phyloP scores from a whole-genome alignment of 1,140 invertebrate genomes.

The Bilobella aurantiaca region DNA sequence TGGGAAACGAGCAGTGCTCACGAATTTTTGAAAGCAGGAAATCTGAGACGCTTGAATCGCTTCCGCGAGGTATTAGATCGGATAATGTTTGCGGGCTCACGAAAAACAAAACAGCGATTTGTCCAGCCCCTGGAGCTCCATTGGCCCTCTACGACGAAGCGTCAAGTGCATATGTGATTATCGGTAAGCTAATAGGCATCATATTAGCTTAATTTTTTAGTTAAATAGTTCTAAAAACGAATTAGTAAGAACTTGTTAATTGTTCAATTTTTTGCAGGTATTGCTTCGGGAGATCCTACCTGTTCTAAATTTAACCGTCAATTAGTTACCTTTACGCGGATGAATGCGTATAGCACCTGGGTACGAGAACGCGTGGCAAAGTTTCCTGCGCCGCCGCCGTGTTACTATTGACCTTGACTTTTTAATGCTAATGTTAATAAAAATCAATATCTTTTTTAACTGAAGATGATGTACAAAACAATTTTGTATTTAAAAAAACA shows the following conservation, averaged over 20 bases:
- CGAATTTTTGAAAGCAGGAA: slow-evolving; percentile 1
- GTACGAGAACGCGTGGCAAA: slow-evolving; percentile 11
- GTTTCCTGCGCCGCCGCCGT: slow-evolving; percentile 14
- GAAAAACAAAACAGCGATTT: not conserved
- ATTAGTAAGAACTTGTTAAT: too few species aligned
- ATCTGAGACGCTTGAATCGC: not conserved
- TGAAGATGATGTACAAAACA: too few species aligned
- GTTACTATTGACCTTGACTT: slow-evolving; percentile 13
- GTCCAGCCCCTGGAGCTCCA: slow-evolving; percentile 13
- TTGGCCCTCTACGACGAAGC: slow-evolving; percentile 14
- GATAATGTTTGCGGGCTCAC: slow-evolving; percentile 14
- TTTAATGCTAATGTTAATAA: too few species aligned
- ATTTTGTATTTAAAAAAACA: too few species aligned
- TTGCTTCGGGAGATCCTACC: slow-evolving; percentile 11
- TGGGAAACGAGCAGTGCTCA: not conserved
- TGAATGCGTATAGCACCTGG: slow-evolving; percentile 25
- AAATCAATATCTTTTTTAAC: too few species aligned
- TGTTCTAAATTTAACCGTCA: slow-evolving; percentile 9
- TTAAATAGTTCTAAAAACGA: too few species aligned
- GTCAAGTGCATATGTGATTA: slow-evolving; percentile 12
- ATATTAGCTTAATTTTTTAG: too few species aligned
- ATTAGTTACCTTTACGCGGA: slow-evolving; percentile 15
- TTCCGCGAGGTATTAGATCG: not conserved
- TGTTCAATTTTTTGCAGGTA: not conserved
- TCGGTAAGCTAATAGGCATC: not conserved